Evolutionary conservation across 2,888 invertebrate genomes (phyloP), one percentile per base, ranked within the genome.

Genomic region (Antitype chi): DNA sequence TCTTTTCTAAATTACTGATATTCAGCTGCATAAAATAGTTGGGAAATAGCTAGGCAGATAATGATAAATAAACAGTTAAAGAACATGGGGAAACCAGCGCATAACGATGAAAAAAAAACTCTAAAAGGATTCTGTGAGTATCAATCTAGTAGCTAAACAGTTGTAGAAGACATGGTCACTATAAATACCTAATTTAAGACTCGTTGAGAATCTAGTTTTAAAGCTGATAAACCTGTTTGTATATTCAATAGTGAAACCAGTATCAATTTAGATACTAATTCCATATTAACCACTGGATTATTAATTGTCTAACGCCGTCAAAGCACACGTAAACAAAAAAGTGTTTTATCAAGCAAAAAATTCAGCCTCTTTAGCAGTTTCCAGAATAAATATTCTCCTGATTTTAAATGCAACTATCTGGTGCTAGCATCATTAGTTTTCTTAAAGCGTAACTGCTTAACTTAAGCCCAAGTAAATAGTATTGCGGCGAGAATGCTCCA

Each of bases 401-500:
- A 81, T 84, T 85, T 87, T 70, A 87, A 86, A 87, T 82, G 74
- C 80, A 80, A 82, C 77, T 87, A 86, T 86, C 87, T 87, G 79
- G 84, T 64, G 86, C 86, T 80, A 87, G 87, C 72, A 74, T 82
- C 85, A 87, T 91, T 90, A 87, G 89, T 90, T 91, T 90, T 87
- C 85, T 88, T 82, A 89, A 88, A 88, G 82, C 87, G 87, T 90
- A 87, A 87, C 89, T 89, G 90, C 91, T 91, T 92, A 92, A 90
- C 87, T 91, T 93, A 93, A 94, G 91, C 91, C 90, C 83, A 68
- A 90, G 92, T 90, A 92, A 93, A 93, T 92, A 93, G 89, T 86
- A 86, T 90, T 77, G 87, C 90, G 88, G 90, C 91, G 90, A 90
- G 92, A 93, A n/a, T n/a, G n/a, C 92, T 93, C 93, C 94, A 95